Percentiles rank a stretch among this genome's conserved stretches.
Conservation (phyloP, 2,797 vertebrate genomes). For the Pipistrellus nathusii region DNA sequence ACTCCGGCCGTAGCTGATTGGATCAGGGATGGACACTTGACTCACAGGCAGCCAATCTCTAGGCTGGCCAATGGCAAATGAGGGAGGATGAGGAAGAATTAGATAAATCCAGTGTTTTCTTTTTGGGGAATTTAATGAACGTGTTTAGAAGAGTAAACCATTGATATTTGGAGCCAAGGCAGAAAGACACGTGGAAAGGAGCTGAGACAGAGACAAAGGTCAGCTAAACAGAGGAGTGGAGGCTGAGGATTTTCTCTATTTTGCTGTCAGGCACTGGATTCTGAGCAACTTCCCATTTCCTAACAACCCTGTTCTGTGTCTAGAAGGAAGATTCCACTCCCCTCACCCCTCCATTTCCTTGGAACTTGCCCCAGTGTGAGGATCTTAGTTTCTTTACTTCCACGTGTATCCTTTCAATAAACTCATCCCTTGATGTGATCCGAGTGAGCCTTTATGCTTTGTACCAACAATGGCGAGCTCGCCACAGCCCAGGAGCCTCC, state of each 20-base stretch:
- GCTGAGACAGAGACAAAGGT: background rate
- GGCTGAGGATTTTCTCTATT: background rate
- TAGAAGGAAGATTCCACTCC: background rate
- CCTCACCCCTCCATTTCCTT: background rate
- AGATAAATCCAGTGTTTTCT: background rate
- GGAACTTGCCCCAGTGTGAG: background rate
- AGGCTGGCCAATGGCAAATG: background rate
- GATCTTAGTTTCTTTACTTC: constrained; percentile 20
- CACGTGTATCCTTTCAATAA: background rate
- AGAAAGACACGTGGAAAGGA: background rate
- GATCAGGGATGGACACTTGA: background rate
- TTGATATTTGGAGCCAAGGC: background rate
- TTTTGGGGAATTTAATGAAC: background rate
- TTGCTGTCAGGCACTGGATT: background rate
- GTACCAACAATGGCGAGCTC: background rate
- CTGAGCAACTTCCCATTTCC: background rate
- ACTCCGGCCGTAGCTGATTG: background rate
- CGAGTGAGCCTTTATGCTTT: background rate
- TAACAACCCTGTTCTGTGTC: background rate
- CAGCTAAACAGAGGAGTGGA: background rate
- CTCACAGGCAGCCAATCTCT: background rate
- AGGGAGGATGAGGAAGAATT: background rate
- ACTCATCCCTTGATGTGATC: background rate
- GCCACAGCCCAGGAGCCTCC: background rate
- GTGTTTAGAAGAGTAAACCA: background rate